Percentiles rank a stretch among this genome's conserved stretches.
These are phyloP conservation scores for Heliocidaris erythrogramma DNA, from an alignment of 35 echinoderm and acorn worm species.

Conservation along the genomic window DNA sequence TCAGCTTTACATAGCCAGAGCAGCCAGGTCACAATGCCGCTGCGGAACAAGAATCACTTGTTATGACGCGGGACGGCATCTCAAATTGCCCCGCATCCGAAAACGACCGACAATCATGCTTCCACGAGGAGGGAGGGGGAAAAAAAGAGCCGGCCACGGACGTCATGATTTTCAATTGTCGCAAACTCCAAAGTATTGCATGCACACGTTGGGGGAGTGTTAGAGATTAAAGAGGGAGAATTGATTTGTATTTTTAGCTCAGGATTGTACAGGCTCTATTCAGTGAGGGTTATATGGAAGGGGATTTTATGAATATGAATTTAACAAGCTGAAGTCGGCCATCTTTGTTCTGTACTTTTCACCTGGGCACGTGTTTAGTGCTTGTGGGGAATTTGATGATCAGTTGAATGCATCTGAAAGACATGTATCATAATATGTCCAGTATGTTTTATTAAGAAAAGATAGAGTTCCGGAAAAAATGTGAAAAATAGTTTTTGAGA, in stretches of 20 bases:
- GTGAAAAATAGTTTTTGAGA: too few species aligned
- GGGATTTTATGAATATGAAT: background rate
- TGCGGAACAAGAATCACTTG: background rate
- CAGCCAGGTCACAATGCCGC: background rate
- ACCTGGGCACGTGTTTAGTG: background rate
- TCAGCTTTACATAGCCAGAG: background rate
- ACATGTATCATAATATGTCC: background rate
- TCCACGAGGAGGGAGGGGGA: background rate
- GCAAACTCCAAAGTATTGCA: slow-evolving; percentile 16
- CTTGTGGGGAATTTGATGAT: background rate
- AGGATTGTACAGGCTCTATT: background rate
- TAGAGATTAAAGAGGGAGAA: background rate
- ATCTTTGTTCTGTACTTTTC: slow-evolving; percentile 4
- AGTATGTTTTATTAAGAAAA: too few species aligned
- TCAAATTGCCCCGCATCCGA: slow-evolving; percentile 7
- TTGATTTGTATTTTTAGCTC: slow-evolving; percentile 6
- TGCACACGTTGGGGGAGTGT: background rate
- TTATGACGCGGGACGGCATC: slow-evolving; percentile 24
- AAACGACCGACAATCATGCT: background rate
- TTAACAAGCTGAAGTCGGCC: background rate
- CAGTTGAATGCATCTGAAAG: background rate
- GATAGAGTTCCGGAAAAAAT: too few species aligned
- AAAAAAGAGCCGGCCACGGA: background rate
- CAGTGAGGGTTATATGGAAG: background rate
- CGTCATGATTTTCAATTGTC: slow-evolving; percentile 3